phyloP scores from a whole-genome alignment of 2,888 invertebrate genomes.

The Acanthopleura granulata region DNA sequence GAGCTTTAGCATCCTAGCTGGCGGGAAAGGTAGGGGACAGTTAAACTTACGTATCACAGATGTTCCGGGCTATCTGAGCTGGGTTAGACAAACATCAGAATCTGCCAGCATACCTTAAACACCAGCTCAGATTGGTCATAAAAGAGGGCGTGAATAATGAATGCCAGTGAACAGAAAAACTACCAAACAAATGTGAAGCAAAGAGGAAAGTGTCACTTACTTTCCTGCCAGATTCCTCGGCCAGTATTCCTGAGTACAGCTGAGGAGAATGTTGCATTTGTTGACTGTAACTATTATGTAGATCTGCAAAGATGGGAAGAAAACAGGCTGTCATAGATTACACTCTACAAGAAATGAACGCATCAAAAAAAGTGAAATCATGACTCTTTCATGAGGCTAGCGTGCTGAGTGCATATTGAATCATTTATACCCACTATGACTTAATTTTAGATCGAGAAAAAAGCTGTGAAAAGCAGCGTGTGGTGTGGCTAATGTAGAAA shows the following conservation, averaged over 20 bases:
- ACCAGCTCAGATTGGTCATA: background rate
- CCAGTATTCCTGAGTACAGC: slow-evolving; percentile 43
- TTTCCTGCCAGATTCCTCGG: slow-evolving; percentile 49
- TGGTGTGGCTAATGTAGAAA: background rate
- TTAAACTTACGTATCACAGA: too few species aligned
- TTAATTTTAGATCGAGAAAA: too few species aligned
- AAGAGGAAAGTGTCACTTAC: slow-evolving; percentile 28
- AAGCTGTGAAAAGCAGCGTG: too few species aligned
- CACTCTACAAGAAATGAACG: background rate
- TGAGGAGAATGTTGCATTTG: slow-evolving; percentile 52
- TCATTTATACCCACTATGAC: too few species aligned
- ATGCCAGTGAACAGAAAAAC: slow-evolving; percentile 8
- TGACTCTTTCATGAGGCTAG: too few species aligned
- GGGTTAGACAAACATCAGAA: too few species aligned
- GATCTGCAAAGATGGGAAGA: slow-evolving; percentile 33
- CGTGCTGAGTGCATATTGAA: too few species aligned
- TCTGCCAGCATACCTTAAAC: background rate
- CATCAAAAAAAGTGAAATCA: too few species aligned
- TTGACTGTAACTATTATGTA: slow-evolving; percentile 38
- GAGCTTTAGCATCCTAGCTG: too few species aligned
- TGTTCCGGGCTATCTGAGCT: too few species aligned
- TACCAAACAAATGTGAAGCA: too few species aligned
- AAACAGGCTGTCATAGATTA: background rate
- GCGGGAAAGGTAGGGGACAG: too few species aligned
- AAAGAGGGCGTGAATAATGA: background rate